A percentile compares a stretch with the other conserved stretches of the same genome.
Evolutionary conservation across 2,797 vertebrate species (phyloP).

Genomic region (Danio choprae): DNA sequence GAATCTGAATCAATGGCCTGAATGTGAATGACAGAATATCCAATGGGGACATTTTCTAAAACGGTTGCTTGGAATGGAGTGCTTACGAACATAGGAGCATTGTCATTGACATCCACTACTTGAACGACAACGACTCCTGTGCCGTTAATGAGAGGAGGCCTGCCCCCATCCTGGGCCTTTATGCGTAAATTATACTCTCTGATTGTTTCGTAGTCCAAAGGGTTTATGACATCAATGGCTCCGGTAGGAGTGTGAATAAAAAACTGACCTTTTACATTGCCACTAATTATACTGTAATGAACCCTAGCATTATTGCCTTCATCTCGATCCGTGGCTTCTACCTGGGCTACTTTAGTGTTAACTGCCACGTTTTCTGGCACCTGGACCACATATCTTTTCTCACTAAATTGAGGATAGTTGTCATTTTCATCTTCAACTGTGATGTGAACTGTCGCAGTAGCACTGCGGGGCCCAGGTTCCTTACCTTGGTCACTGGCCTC

Average conservation of each 20-base stretch:
- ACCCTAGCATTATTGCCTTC: conserved; percentile 92
- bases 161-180: conserved; percentile 95
- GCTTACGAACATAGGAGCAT: conserved; percentile 96
- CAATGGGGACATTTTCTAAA: conserved; percentile 90
- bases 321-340: conserved; percentile 91
- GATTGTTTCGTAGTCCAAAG: conserved; percentile 92
- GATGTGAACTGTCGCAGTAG: conserved; percentile 91
- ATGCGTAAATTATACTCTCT: conserved; percentile 92
- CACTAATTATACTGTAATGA: conserved; percentile 95
- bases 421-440: conserved; percentile 95
- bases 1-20: conserved; percentile 95
- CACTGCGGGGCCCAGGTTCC: conserved; percentile 88
- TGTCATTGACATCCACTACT: conserved; percentile 95
- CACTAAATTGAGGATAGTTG: conserved; percentile 95
- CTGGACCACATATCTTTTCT: conserved; percentile 90
- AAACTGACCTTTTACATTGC: conserved; percentile 95
- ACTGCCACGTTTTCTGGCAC: conserved; percentile 88
- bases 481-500: conserved; percentile 97
- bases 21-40: conserved; percentile 94
- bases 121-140: conserved; percentile 93
- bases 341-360: conserved; percentile 89
- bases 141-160: conserved; percentile 93
- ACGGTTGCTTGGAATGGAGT: conserved; percentile 96
- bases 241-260: conserved; percentile 93
- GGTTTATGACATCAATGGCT: conserved; percentile 91